Evolutionary conservation across 2,113 vertebrate species (phyloP), one percentile per base, ranked within the genome.

Genomic region (Aplodontia rufa): DNA sequence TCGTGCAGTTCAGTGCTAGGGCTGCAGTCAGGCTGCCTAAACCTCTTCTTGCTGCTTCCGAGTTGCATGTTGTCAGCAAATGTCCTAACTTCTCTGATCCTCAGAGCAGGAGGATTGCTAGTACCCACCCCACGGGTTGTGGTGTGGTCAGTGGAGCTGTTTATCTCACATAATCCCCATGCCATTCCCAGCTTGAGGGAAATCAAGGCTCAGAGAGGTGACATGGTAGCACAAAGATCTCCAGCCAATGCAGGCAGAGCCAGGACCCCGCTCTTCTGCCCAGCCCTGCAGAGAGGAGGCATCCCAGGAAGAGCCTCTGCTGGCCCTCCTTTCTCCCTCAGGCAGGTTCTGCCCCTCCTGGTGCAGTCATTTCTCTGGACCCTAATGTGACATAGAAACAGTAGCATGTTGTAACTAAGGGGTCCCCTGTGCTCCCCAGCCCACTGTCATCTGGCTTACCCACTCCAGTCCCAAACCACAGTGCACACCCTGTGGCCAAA

Each of bases 321-420:
- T 87, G 53, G 26, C n/a, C 11, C 40, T 68, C 28, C 35, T 22
- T 20, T 42, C 58, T 35, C 40, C 10, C 37, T 14, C 30, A 30
- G 40, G 53, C 40, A 24, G 64, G 45, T 45, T n/a, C 40, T 19
- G 30, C 55, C 32, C 5, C 17, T 13, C 6, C 17, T 2, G 11
- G 45, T 37, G 19, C 17, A 0, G 8, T 6, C 20, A 13, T 0
- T 10, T 47, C 71, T 66, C 87, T 1, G 1, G 58, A 42, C 16
- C 8, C 45, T 35, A 1, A 40, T 72, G 35, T 4, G n/a, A 26
- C 20, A n/a, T n/a, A n/a, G n/a, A n/a, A n/a, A n/a, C n/a, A n/a
- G n/a, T n/a, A 10, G 8, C 40, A 42, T 10, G 0, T 1, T 53
- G 71, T n/a, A 37, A 40, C 11, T 11, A 30, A n/a, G 51, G 62